A percentile compares a stretch with the other conserved stretches of the same genome.
These are phyloP conservation scores for Dinocampus coccinellae DNA, from an alignment of 2,888 invertebrate genomes.

Conservation along the genomic window DNA sequence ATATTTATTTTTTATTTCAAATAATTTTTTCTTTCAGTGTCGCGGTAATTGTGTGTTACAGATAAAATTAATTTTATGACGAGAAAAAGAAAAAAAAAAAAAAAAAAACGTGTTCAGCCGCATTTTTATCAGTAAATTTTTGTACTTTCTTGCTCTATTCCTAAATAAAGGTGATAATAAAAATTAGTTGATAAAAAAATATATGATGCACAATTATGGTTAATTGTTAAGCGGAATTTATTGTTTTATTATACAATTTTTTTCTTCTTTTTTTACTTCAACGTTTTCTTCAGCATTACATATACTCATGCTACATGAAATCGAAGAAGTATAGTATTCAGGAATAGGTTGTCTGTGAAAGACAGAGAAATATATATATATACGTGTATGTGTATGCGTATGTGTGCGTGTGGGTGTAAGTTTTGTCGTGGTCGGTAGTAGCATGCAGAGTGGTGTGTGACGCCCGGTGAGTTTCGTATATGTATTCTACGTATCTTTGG, in stretches of 20 bases:
- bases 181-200: conserved; percentile 7
- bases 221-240: not conserved
- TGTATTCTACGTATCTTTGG: conserved; percentile 62
- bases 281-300: not conserved
- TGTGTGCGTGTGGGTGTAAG: conserved; percentile 31
- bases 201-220: conserved; percentile 14
- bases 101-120: not conserved
- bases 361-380: conserved; percentile 7
- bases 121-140: not conserved
- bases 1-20: not conserved
- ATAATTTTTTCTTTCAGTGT: not conserved
- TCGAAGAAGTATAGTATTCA: not conserved
- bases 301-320: not conserved
- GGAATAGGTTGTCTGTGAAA: conserved; percentile 1
- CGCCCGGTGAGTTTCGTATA: conserved; percentile 57
- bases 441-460: conserved; percentile 56
- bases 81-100: not conserved
- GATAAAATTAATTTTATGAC: not conserved
- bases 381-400: conserved; percentile 8
- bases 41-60: not conserved
- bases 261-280: too few species aligned
- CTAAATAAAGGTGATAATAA: not conserved
- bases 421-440: conserved; percentile 34
- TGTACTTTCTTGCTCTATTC: not conserved
- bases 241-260: not conserved